Conservation (phyloP, 2,888 invertebrate species). For the Andrena bucephala region DNA sequence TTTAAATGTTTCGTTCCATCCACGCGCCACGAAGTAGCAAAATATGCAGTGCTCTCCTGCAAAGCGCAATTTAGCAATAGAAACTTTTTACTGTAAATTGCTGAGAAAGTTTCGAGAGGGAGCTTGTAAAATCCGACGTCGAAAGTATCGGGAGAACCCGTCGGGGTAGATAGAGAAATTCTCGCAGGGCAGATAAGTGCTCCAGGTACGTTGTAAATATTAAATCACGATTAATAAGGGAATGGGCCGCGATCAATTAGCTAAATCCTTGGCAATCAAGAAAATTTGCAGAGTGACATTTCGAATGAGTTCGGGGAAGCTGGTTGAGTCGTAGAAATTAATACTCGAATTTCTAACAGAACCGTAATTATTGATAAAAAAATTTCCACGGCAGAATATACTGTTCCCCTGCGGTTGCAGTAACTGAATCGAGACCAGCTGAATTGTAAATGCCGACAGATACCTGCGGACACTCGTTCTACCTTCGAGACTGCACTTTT, state of each 20-base stretch:
- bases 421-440: conserved; percentile 19
- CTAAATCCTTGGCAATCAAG: too few relatives aligned
- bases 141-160: conserved; percentile 6
- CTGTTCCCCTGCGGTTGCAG: background rate
- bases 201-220: conserved; percentile 1
- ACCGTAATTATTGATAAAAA: background rate
- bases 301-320: background rate
- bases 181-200: background rate
- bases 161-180: background rate
- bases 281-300: too few relatives aligned
- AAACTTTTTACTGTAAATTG: conserved; percentile 33
- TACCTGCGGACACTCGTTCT: conserved; percentile 5
- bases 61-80: conserved; percentile 9
- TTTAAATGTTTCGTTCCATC: background rate
- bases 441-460: conserved; percentile 30
- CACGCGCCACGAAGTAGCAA: background rate
- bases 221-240: background rate
- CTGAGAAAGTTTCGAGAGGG: conserved; percentile 3
- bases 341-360: background rate
- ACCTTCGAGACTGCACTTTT: conserved; percentile 21
- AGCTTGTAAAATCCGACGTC: background rate
- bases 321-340: background rate
- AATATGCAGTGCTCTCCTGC: background rate
- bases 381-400: background rate
- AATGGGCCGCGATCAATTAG: background rate